Evolutionary conservation across 2,797 vertebrate genomes (phyloP).

Genomic region (Cynodonichthys magdalenae): DNA sequence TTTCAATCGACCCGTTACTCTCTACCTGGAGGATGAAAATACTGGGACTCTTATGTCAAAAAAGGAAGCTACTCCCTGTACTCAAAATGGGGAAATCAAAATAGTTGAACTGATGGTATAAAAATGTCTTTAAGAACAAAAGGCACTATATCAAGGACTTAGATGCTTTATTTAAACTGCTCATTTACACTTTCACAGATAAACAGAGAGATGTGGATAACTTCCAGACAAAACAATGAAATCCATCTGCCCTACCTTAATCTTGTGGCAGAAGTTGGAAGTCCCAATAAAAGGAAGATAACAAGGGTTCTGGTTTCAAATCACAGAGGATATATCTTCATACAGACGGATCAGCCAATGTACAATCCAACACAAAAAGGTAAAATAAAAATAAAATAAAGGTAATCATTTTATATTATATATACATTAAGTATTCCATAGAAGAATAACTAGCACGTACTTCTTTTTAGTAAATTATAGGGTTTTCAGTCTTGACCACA

Average conservation of each 20-base stretch:
- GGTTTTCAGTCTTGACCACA: constrained; percentile 85
- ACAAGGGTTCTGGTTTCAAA: constrained; percentile 79
- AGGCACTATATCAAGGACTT: neutral
- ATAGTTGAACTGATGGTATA: constrained; percentile 67
- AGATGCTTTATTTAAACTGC: constrained; percentile 5
- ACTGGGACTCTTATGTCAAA: constrained; percentile 24
- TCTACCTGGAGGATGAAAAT: constrained; percentile 61
- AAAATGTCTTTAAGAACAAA: neutral
- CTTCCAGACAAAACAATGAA: fast-evolving
- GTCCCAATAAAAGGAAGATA: neutral
- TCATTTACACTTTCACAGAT: constrained; percentile 40
- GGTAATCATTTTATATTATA: no score
- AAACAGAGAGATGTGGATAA: neutral
- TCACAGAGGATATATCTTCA: constrained; percentile 84
- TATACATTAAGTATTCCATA: no score
- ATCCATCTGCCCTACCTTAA: constrained; percentile 41
- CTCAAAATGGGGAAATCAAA: neutral
- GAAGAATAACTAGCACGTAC: no score
- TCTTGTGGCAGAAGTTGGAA: constrained; percentile 65
- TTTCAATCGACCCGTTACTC: constrained; percentile 37
- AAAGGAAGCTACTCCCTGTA: neutral
- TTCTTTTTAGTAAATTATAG: constrained; percentile 78
- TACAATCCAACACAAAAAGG: constrained; percentile 84
- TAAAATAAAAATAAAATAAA: constrained; percentile 30
- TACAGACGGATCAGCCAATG: constrained; percentile 88